These are phyloP conservation scores for Apis laboriosa DNA, from an alignment of 1,140 invertebrate species.

Conservation along the genomic window DNA sequence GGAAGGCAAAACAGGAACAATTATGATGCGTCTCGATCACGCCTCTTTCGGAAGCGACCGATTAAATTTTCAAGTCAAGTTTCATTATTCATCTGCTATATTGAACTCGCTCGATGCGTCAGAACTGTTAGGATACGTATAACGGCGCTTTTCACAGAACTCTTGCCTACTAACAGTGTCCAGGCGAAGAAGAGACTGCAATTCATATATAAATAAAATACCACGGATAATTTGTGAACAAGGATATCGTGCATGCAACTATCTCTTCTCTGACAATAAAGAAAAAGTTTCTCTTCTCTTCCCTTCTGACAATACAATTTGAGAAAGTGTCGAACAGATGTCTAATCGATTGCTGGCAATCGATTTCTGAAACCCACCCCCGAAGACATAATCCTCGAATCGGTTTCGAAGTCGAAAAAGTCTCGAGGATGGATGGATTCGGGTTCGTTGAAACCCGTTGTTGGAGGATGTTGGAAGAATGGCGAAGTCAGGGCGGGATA, in stretches of 20 bases:
- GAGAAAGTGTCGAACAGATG: too few relatives aligned
- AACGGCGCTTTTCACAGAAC: not conserved
- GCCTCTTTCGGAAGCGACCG: constrained; percentile 17
- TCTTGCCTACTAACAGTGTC: not conserved
- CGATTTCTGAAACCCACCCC: too few relatives aligned
- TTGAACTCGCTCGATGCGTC: not conserved
- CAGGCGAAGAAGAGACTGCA: not conserved
- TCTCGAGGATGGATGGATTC: too few relatives aligned
- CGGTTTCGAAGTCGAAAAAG: too few relatives aligned
- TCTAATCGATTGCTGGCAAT: too few relatives aligned
- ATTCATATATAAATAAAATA: too few relatives aligned
- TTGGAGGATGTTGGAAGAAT: not conserved
- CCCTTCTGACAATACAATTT: too few relatives aligned
- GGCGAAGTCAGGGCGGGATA: not conserved
- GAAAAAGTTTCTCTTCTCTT: too few relatives aligned
- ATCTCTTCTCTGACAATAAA: too few relatives aligned
- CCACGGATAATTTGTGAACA: too few relatives aligned
- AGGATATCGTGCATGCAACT: too few relatives aligned
- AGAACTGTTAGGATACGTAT: not conserved
- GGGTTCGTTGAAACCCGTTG: not conserved
- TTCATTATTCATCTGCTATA: constrained; percentile 3
- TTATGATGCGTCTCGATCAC: constrained; percentile 27
- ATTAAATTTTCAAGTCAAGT: constrained; percentile 23
- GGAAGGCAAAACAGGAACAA: not conserved
- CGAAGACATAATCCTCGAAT: too few relatives aligned